Evolutionary conservation across 2,113 vertebrate species (phyloP).

Genomic region (Theropithecus gelada): DNA sequence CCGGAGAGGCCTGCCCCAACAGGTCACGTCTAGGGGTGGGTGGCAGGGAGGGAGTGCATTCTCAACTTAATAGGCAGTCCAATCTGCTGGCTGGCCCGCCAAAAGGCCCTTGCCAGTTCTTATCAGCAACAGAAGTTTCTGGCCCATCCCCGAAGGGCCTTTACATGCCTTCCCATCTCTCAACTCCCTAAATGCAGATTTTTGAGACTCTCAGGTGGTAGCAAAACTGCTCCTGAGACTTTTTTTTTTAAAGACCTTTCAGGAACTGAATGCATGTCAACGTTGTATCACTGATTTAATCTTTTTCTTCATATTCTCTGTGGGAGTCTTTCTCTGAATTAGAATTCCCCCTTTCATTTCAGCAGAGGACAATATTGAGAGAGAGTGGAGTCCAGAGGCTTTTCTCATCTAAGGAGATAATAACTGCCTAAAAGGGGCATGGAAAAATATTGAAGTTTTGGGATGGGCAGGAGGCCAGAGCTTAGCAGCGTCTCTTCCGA

Average conservation of each 20-base stretch:
- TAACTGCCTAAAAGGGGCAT: neutral
- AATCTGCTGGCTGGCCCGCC: neutral
- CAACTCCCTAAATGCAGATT: neutral
- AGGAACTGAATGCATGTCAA: neutral
- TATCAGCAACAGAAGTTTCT: neutral
- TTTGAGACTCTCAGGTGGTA: slow-evolving; percentile 37
- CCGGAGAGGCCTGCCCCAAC: neutral
- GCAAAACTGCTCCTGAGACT: neutral
- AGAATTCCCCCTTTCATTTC: neutral
- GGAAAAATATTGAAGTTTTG: neutral
- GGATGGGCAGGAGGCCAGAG: slow-evolving; percentile 42
- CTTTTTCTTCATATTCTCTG: slow-evolving; percentile 48
- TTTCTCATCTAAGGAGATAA: slow-evolving; percentile 57
- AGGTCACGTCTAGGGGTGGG: neutral
- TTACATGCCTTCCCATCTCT: neutral
- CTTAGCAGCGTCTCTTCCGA: neutral
- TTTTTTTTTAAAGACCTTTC: slow-evolving; percentile 39
- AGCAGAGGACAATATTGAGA: neutral
- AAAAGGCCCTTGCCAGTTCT: neutral
- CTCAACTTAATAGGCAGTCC: neutral
- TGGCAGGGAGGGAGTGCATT: neutral
- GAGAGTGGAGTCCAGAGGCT: slow-evolving; percentile 35
- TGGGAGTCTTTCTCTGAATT: slow-evolving; percentile 46
- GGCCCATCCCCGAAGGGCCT: neutral
- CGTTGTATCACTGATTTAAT: neutral